Conservation (phyloP, 1,140 invertebrate genomes). For the Microplitis mediator region DNA sequence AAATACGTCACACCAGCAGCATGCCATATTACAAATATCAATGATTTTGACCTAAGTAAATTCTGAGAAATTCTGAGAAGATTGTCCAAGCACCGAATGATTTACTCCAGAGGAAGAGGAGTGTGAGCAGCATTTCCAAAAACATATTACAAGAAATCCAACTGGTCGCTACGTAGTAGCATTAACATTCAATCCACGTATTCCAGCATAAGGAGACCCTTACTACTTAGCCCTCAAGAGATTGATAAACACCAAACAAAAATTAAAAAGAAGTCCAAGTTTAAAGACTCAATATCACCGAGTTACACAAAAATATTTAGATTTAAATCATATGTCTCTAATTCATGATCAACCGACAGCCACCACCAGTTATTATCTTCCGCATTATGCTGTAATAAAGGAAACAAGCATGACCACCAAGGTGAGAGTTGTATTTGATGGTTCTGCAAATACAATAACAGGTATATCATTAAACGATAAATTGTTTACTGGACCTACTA, state of each 20-base stretch:
- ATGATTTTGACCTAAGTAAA: background rate
- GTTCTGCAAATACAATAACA: background rate
- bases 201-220: constrained; percentile 6
- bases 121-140: constrained; percentile 37
- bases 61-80: constrained; percentile 31
- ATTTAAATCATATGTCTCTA: constrained; percentile 35
- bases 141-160: constrained; percentile 28
- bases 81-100: constrained; percentile 8
- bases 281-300: constrained; percentile 21
- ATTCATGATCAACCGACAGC: background rate
- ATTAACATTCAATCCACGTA: constrained; percentile 38
- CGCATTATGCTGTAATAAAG: constrained; percentile 26
- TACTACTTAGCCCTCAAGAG: constrained; percentile 11
- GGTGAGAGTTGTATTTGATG: background rate
- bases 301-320: constrained; percentile 38
- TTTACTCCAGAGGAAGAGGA: constrained; percentile 14
- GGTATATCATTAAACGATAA: constrained; percentile 42
- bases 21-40: constrained; percentile 9
- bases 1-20: background rate
- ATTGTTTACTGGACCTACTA: constrained; percentile 37
- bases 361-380: constrained; percentile 24
- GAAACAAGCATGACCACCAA: constrained; percentile 23
- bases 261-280: constrained; percentile 20
- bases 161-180: constrained; percentile 38
- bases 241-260: constrained; percentile 15